Conservation (phyloP, 2,797 vertebrate genomes). For the Esox masquinongy region DNA sequence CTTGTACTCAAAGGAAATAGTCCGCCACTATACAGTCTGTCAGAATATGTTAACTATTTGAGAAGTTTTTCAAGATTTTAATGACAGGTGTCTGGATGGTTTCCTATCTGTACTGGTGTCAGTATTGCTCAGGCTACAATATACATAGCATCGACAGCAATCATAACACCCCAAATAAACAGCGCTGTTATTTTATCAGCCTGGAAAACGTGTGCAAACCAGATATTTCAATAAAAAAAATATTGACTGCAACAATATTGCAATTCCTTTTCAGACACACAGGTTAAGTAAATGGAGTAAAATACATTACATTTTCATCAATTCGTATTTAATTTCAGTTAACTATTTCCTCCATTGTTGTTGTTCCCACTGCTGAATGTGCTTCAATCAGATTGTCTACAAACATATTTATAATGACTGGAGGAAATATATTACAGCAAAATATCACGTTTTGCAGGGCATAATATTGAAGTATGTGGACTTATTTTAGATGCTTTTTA, state of each 20-base stretch:
- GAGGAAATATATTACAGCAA: not conserved
- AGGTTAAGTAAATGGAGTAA: slow-evolving; percentile 61
- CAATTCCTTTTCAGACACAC: slow-evolving; percentile 58
- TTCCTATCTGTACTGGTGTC: slow-evolving; percentile 68
- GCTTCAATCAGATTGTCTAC: slow-evolving; percentile 1
- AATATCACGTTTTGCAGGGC: too few relatives aligned
- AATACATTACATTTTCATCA: slow-evolving; percentile 47
- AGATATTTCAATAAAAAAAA: slow-evolving; percentile 61
- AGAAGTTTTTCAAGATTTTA: slow-evolving; percentile 62
- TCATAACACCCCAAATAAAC: slow-evolving; percentile 66
- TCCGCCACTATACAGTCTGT: slow-evolving; percentile 44
- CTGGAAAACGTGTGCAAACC: slow-evolving; percentile 63
- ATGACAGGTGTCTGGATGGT: slow-evolving; percentile 67
- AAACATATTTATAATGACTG: not conserved
- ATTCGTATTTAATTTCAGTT: slow-evolving; percentile 24
- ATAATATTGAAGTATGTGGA: too few relatives aligned
- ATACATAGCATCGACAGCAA: slow-evolving; percentile 57
- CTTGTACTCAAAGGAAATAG: slow-evolving; percentile 44
- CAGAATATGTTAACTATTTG: slow-evolving; percentile 46
- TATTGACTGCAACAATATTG: slow-evolving; percentile 43
- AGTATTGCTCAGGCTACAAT: slow-evolving; percentile 55
- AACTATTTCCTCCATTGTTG: slow-evolving; percentile 13
- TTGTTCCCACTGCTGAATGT: slow-evolving; percentile 5
- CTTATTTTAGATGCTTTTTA: not conserved
- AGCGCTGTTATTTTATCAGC: slow-evolving; percentile 68